Percentiles rank a stretch among this genome's conserved stretches.
Conservation (phyloP, 2,797 vertebrate species). For the Fistularia commersonii region DNA sequence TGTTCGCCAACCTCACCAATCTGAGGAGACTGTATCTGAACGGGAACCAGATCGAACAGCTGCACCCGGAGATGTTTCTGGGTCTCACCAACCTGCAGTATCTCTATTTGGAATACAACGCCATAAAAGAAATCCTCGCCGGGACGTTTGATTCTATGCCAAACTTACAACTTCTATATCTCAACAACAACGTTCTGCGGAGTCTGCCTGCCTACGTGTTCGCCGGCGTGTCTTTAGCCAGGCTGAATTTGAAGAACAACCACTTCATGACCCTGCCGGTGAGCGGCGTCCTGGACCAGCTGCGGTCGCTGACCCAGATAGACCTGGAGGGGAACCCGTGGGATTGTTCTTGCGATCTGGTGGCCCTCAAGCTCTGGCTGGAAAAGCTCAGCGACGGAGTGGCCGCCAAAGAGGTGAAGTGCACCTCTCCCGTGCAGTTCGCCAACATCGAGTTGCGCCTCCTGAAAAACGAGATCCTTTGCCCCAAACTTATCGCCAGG, state of each 20-base stretch:
- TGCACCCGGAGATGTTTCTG: constrained; percentile 94
- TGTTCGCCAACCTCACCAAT: constrained; percentile 95
- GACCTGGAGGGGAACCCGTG: constrained; percentile 97
- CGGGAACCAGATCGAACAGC: constrained; percentile 92
- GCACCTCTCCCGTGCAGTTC: constrained; percentile 93
- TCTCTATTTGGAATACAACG: constrained; percentile 98
- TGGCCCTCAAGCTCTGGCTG: constrained; percentile 95
- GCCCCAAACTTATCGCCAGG: constrained; percentile 89
- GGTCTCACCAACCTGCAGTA: constrained; percentile 95
- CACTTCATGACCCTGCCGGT: constrained; percentile 98
- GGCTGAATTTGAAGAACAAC: constrained; percentile 96
- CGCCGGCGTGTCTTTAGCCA: constrained; percentile 87
- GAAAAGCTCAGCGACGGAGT: constrained; percentile 92
- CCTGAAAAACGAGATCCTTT: constrained; percentile 95
- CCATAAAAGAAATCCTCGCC: constrained; percentile 94
- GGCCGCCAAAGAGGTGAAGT: constrained; percentile 91
- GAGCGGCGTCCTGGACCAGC: constrained; percentile 95
- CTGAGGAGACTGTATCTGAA: constrained; percentile 94
- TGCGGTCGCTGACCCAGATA: constrained; percentile 90
- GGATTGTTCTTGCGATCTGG: constrained; percentile 98
- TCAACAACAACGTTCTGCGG: constrained; percentile 94
- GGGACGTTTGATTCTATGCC: constrained; percentile 96
- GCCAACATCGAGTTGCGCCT: constrained; percentile 91
- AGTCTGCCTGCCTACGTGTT: constrained; percentile 94
- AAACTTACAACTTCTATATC: constrained; percentile 93